These are phyloP conservation scores for Drosophila emarginata DNA, from an alignment of 2,888 invertebrate species.

Conservation along the genomic window DNA sequence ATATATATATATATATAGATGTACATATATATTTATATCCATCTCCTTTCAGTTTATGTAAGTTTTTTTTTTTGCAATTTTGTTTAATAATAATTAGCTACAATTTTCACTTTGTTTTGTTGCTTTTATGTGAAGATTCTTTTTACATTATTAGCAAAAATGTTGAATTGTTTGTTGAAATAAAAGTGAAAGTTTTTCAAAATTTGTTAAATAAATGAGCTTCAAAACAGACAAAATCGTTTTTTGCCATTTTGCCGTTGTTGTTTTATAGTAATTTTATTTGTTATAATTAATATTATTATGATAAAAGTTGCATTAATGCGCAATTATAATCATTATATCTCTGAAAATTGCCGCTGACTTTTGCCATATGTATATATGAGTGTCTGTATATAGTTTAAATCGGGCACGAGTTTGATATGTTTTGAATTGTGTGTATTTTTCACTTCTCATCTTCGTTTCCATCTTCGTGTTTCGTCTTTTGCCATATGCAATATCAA, in stretches of 20 bases:
- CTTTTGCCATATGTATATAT: slow-evolving; percentile 44
- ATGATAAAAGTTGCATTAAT: slow-evolving; percentile 60
- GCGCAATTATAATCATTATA: slow-evolving; percentile 23
- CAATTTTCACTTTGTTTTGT: slow-evolving; percentile 55
- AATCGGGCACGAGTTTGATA: slow-evolving; percentile 83
- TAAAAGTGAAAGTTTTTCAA: slow-evolving; percentile 40
- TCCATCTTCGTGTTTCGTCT: slow-evolving; percentile 49
- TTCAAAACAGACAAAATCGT: slow-evolving; percentile 67
- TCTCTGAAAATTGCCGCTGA: slow-evolving; percentile 61
- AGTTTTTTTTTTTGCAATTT: slow-evolving; percentile 40
- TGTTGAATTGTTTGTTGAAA: slow-evolving; percentile 59
- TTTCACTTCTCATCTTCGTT: slow-evolving; percentile 54
- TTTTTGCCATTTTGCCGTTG: slow-evolving; percentile 49
- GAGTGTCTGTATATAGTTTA: slow-evolving; percentile 59
- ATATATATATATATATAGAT: slow-evolving; percentile 76
- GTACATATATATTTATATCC: slow-evolving; percentile 52
- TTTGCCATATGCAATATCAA: slow-evolving; percentile 56
- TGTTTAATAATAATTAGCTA: slow-evolving; percentile 73
- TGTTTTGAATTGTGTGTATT: slow-evolving; percentile 80
- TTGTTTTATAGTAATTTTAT: slow-evolving; percentile 47
- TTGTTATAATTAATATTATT: slow-evolving; percentile 43
- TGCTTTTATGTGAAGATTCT: slow-evolving; percentile 28
- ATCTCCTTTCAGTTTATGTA: slow-evolving; percentile 55
- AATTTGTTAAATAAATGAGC: slow-evolving; percentile 67
- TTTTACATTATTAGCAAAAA: slow-evolving; percentile 71